Conservation (phyloP, 2,797 vertebrate species). For the Sebastes vulpes region DNA sequence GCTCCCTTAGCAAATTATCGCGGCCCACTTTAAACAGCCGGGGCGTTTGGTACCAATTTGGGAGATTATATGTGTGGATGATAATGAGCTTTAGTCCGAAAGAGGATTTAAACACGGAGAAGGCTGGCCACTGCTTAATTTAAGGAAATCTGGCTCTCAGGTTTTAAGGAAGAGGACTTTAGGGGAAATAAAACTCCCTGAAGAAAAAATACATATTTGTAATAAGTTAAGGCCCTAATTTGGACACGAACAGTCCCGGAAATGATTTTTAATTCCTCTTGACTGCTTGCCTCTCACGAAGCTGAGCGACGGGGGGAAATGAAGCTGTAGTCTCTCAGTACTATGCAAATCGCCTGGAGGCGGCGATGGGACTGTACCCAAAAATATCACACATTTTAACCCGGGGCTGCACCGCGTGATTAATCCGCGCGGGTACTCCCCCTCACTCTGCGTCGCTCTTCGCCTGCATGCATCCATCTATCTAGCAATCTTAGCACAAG, state of each 20-base stretch:
- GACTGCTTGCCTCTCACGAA: slow-evolving; percentile 27
- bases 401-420: slow-evolving; percentile 53
- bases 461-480: not conserved
- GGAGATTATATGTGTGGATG: slow-evolving; percentile 83
- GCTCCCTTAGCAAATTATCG: slow-evolving; percentile 64
- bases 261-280: slow-evolving; percentile 52
- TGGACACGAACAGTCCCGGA: slow-evolving; percentile 39
- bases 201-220: slow-evolving; percentile 16
- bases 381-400: slow-evolving; percentile 66
- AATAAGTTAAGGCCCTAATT: slow-evolving; percentile 34
- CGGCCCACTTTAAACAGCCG: slow-evolving; percentile 66
- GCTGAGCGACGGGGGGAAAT: slow-evolving; percentile 31
- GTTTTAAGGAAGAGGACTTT: slow-evolving; percentile 51
- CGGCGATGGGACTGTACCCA: slow-evolving; percentile 42
- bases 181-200: not conserved
- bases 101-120: slow-evolving; percentile 81
- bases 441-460: slow-evolving; percentile 6
- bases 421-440: slow-evolving; percentile 54
- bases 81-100: slow-evolving; percentile 84
- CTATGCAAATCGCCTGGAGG: slow-evolving; percentile 54
- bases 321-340: slow-evolving; percentile 33
- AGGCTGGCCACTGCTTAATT: slow-evolving; percentile 69
- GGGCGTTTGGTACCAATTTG: slow-evolving; percentile 76
- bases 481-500: not conserved
- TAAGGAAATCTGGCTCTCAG: slow-evolving; percentile 67